These are phyloP conservation scores for Hirtodrosophila confusa DNA, from an alignment of 2,888 invertebrate genomes.

Conservation along the genomic window DNA sequence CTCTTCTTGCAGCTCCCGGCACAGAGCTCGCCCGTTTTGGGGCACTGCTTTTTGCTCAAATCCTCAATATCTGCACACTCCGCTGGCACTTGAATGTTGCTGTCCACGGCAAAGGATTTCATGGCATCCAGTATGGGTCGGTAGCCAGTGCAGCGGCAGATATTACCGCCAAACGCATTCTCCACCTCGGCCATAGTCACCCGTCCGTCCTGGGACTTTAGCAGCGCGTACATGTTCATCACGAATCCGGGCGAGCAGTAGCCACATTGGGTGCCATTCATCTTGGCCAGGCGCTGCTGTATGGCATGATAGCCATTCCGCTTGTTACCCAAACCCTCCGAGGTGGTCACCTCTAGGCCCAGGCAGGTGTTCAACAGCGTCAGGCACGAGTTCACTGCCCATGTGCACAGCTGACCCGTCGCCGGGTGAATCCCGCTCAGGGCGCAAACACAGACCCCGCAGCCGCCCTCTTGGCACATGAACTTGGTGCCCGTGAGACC, in stretches of 20 bases:
- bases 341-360: constrained; percentile 88
- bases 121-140: constrained; percentile 91
- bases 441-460: constrained; percentile 87
- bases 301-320: constrained; percentile 89
- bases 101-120: constrained; percentile 89
- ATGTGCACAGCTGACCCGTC: constrained; percentile 84
- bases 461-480: constrained; percentile 89
- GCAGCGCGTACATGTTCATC: constrained; percentile 88
- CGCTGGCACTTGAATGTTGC: constrained; percentile 83
- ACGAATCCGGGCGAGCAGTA: constrained; percentile 92
- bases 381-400: constrained; percentile 89
- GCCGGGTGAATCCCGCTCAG: constrained; percentile 79
- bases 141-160: constrained; percentile 93
- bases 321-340: constrained; percentile 89
- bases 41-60: constrained; percentile 83
- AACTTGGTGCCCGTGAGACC: constrained; percentile 87
- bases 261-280: constrained; percentile 90
- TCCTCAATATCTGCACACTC: constrained; percentile 85
- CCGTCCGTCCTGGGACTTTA: constrained; percentile 84
- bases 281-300: constrained; percentile 87
- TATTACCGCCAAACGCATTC: constrained; percentile 90
- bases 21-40: constrained; percentile 82
- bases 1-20: constrained; percentile 76
- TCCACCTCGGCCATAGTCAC: constrained; percentile 88
- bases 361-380: constrained; percentile 87